Evolutionary conservation across 2,888 invertebrate species (phyloP).

Genomic region (Eupsilia transversa): DNA sequence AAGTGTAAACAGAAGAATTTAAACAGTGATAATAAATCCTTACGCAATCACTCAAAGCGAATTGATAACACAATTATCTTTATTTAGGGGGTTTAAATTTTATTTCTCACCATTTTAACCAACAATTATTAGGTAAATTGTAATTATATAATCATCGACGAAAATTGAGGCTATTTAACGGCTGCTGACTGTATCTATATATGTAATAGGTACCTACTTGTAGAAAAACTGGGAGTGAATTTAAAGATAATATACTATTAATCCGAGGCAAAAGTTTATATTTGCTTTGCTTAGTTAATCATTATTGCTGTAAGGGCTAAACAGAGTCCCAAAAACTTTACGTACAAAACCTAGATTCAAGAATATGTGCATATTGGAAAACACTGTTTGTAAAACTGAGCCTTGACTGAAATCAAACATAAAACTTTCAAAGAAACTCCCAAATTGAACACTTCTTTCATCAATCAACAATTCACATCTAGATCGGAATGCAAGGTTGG

Average conservation of each 20-base stretch:
- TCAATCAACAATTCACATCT: constrained; percentile 14
- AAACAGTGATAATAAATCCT: too few species aligned
- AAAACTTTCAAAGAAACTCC: constrained; percentile 8
- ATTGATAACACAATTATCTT: not conserved
- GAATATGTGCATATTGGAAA: not conserved
- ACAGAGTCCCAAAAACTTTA: not conserved
- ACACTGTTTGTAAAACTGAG: not conserved
- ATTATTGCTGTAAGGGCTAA: not conserved
- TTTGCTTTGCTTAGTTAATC: not conserved
- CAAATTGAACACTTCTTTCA: not conserved
- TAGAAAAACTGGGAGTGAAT: too few species aligned
- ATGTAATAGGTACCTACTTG: too few species aligned
- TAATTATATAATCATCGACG: not conserved
- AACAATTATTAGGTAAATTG: not conserved
- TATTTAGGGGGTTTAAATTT: not conserved
- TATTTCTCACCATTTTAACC: not conserved
- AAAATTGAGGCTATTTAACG: not conserved
- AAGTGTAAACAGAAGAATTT: not conserved
- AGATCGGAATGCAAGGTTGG: not conserved
- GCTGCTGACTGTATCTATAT: too few species aligned
- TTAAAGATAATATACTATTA: too few species aligned
- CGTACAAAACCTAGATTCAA: not conserved
- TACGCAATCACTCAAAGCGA: not conserved
- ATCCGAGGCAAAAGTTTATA: too few species aligned
- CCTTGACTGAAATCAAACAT: not conserved